Base-by-base conservation (phyloP, 2,113 vertebrate species). In the Sitta europaea region DNA sequence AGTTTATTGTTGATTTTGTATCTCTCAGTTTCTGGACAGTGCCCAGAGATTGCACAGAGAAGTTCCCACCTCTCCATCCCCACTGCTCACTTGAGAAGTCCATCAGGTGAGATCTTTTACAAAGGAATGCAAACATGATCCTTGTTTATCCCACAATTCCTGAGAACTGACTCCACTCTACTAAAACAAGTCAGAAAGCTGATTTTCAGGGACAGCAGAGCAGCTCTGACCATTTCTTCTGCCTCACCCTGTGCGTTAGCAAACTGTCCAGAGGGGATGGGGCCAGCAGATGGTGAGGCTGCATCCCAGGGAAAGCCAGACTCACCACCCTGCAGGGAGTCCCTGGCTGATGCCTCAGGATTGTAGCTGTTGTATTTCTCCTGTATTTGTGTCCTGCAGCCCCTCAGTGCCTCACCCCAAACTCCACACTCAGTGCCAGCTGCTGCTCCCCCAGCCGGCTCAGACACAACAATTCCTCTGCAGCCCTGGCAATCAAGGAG, bases 321-420 rank as follows among this genome's bases (percentile, higher is more conserved):
- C 24, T 57, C 19, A 2, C 17, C 47, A 2, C 28, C 28, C 58
- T 17, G 25, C 20, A 3, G 3, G 35, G 35, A 91, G 38, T 3
- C 62, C 28, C 75, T 27, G 59, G 9, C 6, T 42, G 20, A 23
- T 29, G 59, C 48, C 38, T 53, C 1, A 18, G 38, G 31, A 35
- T 63, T 63, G 23, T 0, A 63, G 6, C 23, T 42, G n/a, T 4
- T 28, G 0, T 14, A 29, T 18, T 28, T 35, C 17, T 1, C 14
- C 28, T 42, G 0, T 28, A 6, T 78, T 23, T 35, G 31, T 0
- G 5, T 14, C 47, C 75, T 53, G 59, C 31, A 53, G 38, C 1
- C 35, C 36, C 53, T 35, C 5, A 14, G 47, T 17, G 58, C 0
- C 0, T 0, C 3, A 28, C 74, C 28, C 14, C 4, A 8, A 51